Conservation (phyloP, 2,113 vertebrate genomes). For the Muntiacus reevesi region DNA sequence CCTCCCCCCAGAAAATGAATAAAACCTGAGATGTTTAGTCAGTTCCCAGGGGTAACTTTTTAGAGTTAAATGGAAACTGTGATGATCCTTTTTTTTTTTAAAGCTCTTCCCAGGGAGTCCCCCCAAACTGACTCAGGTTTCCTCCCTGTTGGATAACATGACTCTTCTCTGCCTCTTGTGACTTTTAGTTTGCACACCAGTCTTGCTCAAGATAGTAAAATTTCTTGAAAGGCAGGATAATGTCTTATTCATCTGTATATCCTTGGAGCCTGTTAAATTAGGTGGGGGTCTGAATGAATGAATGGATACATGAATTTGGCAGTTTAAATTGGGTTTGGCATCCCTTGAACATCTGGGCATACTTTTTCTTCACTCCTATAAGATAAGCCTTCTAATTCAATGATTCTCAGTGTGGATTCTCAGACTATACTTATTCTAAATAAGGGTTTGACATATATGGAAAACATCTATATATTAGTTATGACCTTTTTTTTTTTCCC, state of each 20-base stretch:
- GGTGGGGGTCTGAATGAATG: neutral
- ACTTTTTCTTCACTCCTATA: neutral
- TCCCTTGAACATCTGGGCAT: neutral
- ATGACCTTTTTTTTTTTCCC: neutral
- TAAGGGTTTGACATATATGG: neutral
- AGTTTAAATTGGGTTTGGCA: neutral
- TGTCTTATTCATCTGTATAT: neutral
- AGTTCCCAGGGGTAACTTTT: conserved; percentile 32
- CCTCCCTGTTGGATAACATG: neutral
- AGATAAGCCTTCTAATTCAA: neutral
- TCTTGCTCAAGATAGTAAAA: neutral
- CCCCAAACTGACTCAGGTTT: neutral
- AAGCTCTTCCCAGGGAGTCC: neutral
- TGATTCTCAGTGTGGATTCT: neutral
- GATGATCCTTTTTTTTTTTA: neutral
- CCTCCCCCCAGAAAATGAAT: neutral
- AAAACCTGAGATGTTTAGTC: conserved; percentile 15
- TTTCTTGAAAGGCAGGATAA: neutral
- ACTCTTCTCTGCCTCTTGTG: neutral
- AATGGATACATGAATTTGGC: neutral
- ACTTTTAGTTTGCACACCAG: neutral
- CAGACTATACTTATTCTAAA: neutral
- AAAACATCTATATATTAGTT: conserved; percentile 8
- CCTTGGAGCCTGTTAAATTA: neutral
- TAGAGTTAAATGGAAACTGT: neutral